Base-by-base conservation (phyloP, 2,113 vertebrate genomes). In the Pyrgilauda ruficollis region DNA sequence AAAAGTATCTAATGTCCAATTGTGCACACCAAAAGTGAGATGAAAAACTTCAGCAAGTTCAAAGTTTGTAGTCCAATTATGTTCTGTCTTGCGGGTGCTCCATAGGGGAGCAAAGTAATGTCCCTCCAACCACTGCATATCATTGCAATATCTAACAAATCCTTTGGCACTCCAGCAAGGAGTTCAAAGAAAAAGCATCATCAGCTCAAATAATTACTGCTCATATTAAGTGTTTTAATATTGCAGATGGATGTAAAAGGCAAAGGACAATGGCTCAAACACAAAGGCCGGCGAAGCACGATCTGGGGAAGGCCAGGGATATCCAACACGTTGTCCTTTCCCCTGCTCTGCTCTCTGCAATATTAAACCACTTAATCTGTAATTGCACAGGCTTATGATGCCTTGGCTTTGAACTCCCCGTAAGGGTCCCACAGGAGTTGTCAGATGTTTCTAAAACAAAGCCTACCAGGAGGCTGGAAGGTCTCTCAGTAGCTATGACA, bases 371-470 rank as follows among this genome's bases (percentile, higher is more conserved):
- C 88, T 97, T 95, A 94, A 97, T 96, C 92, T 85, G 91, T 97
- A 98, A 97, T 97, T 97, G 97, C 88, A 84, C 86, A 52, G 95
- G 74, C 84, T 96, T 91, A 92, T 5, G 52, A 83, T 89, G 76
- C 73, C 74, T 87, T 95, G 93, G 97, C 87, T 68, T 87, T 96
- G 95, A 97, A 90, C 88, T 92, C 82, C 69, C 93, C 44, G 6
- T 49, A 62, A 33, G 87, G 80, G 63, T 96, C 80, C 94, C 76
- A 72, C 59, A 91, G 73, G 92, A 97, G 95, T 97, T 96, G 94
- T 97, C 97, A 96, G 96, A 95, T 95, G 64, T 97, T 97, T 97
- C 96, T 97, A 97, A 98, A 97, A 97, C 92, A 96, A 97, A 96
- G 81, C 96, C 93, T 97, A 89, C 96, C 81, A 92, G 88, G 97